Percentiles rank a stretch among this genome's conserved stretches.
phyloP scores from a whole-genome alignment of 1,140 invertebrate species.

The Mamestra configurata region DNA sequence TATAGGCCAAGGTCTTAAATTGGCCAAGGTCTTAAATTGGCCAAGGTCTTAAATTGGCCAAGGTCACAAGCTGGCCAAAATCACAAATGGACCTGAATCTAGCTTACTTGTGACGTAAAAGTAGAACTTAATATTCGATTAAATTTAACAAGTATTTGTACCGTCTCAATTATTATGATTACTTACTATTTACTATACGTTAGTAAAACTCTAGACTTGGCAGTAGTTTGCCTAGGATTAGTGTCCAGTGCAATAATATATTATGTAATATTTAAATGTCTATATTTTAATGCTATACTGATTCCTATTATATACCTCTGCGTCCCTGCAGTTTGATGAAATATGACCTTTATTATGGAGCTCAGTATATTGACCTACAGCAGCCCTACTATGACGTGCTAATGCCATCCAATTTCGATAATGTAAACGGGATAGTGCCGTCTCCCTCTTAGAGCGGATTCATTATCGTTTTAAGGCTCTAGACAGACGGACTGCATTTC shows the following conservation, averaged over 20 bases:
- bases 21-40: neutral
- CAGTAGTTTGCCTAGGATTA: conserved; percentile 30
- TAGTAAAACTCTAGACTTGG: conserved; percentile 6
- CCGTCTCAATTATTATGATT: conserved; percentile 17
- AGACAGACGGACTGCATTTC: no score
- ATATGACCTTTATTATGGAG: conserved; percentile 3
- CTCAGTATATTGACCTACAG: neutral
- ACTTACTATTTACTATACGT: neutral
- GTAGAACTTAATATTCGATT: neutral
- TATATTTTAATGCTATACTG: conserved; percentile 5
- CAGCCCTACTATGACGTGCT: no score
- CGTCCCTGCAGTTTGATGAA: conserved; percentile 14
- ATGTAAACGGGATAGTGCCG: no score
- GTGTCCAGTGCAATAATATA: conserved; percentile 38
- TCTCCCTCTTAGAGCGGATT: no score
- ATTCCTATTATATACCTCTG: conserved; percentile 19
- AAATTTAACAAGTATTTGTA: conserved; percentile 20
- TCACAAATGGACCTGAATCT: neutral
- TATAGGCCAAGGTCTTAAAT: neutral
- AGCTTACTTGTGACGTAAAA: neutral
- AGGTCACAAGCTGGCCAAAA: neutral
- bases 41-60: no score
- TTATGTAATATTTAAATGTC: conserved; percentile 25
- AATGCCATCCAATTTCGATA: no score
- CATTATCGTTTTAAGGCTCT: no score